Evolutionary conservation across 1,140 invertebrate genomes (phyloP), one percentile per base, ranked within the genome.

Genomic region (Drosophila saltans): DNA sequence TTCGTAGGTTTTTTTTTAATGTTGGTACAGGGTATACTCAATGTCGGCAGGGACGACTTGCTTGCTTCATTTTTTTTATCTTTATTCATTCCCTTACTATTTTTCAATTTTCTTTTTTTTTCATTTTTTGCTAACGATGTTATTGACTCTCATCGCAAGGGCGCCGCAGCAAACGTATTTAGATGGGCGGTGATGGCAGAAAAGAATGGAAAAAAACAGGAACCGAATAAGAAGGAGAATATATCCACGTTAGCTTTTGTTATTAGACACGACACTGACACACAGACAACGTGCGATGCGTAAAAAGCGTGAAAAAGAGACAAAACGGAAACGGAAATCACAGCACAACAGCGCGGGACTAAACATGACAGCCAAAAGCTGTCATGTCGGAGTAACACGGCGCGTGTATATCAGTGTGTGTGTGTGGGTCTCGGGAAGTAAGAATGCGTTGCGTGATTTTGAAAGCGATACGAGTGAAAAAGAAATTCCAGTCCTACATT

Each of bases 341-440:
- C 75, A 78, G 67, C 75, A 78, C 75, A 78, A 78, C 77, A 78
- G 78, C 69, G 75, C 69, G 74, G 69, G 70, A 72, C 77, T 78
- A 79, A 78, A 69, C 75, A 78, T 73, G 77, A 72, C 77, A 79
- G 75, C 69, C 75, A 68, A 78, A 79, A 79, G 77, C 77, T 78
- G 77, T 79, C 69, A 78, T 78, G 77, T 73, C 75, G 60, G 70
- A 45, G 60, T 64, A 62, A 56, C 45, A 64, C 5, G 45, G 45
- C 16, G 45, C 1, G 45, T 48, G 45, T 48, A 52, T 36, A 36
- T 41, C 63, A 24, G 41, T 52, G 10, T 43, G 21, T 75, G 24
- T 66, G 41, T 62, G 70, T 43, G 59, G 58, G 33, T 36, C 2
- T 30, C 2, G 2, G 33, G 1, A 7, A 6, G 33, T 1, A 52